Conservation (phyloP, 2,797 vertebrate species). For the Alectoris magna region DNA sequence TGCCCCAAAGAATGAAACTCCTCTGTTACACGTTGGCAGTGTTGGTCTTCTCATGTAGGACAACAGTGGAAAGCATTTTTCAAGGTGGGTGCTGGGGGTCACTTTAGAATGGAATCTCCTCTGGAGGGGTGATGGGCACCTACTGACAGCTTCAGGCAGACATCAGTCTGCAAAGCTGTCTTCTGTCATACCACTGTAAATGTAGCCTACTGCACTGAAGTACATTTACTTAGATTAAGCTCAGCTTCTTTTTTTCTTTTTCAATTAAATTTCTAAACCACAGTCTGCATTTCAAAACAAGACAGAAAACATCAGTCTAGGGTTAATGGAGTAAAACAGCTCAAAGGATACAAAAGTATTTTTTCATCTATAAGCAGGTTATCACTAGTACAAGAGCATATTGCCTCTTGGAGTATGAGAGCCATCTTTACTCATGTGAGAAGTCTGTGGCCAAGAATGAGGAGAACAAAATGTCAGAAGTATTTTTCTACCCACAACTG, state of each 20-base stretch:
- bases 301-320: background rate
- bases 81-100: background rate
- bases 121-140: background rate
- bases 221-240: background rate
- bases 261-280: background rate
- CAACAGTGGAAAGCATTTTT: background rate
- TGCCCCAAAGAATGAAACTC: accelerated
- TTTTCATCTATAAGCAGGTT: background rate
- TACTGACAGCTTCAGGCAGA: background rate
- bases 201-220: background rate
- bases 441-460: background rate
- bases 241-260: background rate
- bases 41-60: background rate
- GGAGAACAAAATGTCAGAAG: background rate
- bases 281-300: background rate
- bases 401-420: background rate
- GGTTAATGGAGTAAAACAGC: background rate
- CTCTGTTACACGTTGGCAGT: accelerated
- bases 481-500: background rate
- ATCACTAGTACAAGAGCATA: background rate
- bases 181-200: background rate
- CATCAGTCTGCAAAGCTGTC: background rate
- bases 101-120: background rate
- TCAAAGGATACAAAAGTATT: background rate
- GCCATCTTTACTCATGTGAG: background rate